Evolutionary conservation across 1,140 invertebrate genomes (phyloP), one percentile per base, ranked within the genome.

Genomic region (Penaeus chinensis): DNA sequence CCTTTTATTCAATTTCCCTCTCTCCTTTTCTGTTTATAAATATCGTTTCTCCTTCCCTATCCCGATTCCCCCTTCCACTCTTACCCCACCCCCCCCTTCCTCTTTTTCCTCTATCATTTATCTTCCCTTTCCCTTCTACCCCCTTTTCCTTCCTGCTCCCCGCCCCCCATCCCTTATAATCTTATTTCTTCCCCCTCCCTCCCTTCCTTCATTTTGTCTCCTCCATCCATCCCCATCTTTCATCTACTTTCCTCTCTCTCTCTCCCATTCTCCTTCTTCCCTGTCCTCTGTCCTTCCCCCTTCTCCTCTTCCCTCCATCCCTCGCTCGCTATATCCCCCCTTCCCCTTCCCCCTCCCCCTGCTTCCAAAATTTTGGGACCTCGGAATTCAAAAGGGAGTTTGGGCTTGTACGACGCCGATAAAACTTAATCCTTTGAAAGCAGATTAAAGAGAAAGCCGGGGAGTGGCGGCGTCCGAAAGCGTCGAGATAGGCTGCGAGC

Each of bases 361-460:
- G 5, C 69, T 27, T 24, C 69, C 69, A 74, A 74, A 74, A 32
- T 74, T 74, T 74, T 32, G n/a, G 69, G 47, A 5, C 47, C 47
- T 19, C 69, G 69, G 69, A 37, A 74, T 74, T 47, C 47, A 47
- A 37, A 74, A 74, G 19, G 69, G 69, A 74, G 69, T 74, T 74
- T 74, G 69, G 69, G n/a, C 69, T 74, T 74, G 69, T 74, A 74
- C 69, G 69, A 74, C 24, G 24, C 69, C 69, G 69, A 74, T 74
- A 74, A 74, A 74, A 74, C 24, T 74, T 74, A 74, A 74, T 74
- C 69, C 69, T 74, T 74, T 74, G 69, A 74, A 74, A 74, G 69
- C 69, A 74, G 69, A 74, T 74, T 74, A 74, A 74, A 74, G 69
- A 37, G 69, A 32, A 74, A 27, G 69, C 37, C 69, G 69, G 37